These are phyloP conservation scores for Apogon hyalosoma DNA, from an alignment of 2,797 vertebrate species.

Conservation along the genomic window DNA sequence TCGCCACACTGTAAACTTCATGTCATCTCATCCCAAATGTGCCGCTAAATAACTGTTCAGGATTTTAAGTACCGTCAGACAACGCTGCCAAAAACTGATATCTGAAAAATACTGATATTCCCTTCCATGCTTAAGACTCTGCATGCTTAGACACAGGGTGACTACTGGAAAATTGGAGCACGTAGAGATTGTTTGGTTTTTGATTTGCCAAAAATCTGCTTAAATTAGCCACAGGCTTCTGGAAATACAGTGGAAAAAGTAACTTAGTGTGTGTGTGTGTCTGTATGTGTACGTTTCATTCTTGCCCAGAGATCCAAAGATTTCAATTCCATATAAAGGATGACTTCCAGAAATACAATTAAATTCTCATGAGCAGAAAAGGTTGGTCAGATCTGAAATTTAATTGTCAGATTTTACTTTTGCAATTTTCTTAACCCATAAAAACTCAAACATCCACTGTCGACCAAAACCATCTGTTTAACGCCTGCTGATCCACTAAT, in stretches of 20 bases:
- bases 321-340: constrained; percentile 45
- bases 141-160: constrained; percentile 13
- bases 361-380: constrained; percentile 15
- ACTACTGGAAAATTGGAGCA: constrained; percentile 54
- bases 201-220: constrained; percentile 47
- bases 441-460: too few species aligned
- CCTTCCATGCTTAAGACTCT: constrained; percentile 14
- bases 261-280: constrained; percentile 37
- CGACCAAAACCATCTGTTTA: too few species aligned
- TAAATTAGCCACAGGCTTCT: constrained; percentile 32
- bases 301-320: constrained; percentile 22
- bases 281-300: not conserved
- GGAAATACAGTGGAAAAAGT: constrained; percentile 60
- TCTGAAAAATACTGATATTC: constrained; percentile 3
- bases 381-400: constrained; percentile 7
- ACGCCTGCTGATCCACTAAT: too few species aligned
- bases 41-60: not conserved
- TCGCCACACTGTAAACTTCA: not conserved
- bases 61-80: not conserved
- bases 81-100: not conserved
- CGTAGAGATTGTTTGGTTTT: constrained; percentile 22
- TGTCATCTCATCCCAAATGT: not conserved
- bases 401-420: constrained; percentile 14
- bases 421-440: constrained; percentile 9
- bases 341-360: constrained; percentile 31